These are phyloP conservation scores for Diachrysia chrysitis DNA, from an alignment of 2,888 invertebrate genomes.

Conservation along the genomic window DNA sequence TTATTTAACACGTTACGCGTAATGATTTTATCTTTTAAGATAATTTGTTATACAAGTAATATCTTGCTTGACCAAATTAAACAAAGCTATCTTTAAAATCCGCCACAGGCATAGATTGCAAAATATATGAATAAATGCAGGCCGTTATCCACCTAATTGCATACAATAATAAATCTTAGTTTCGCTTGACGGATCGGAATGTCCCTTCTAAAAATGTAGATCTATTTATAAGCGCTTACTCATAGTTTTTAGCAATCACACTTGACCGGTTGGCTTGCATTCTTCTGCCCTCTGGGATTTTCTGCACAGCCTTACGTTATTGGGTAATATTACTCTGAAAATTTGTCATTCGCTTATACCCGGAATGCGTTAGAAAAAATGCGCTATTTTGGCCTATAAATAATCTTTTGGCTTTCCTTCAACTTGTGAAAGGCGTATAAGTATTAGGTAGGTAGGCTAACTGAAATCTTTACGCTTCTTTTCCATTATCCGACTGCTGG, in stretches of 20 bases:
- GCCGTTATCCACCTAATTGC: conserved; percentile 5
- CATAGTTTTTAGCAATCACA: conserved; percentile 1
- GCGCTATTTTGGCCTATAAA: too few relatives aligned
- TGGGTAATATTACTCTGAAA: not conserved
- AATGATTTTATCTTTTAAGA: not conserved
- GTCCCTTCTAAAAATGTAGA: conserved; percentile 39
- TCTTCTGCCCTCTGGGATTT: not conserved
- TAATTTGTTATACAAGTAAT: not conserved
- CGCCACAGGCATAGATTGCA: not conserved
- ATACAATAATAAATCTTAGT: conserved; percentile 31
- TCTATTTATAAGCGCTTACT: not conserved
- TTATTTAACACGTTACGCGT: conserved; percentile 4
- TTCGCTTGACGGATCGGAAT: conserved; percentile 9
- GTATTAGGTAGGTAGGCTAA: too few relatives aligned
- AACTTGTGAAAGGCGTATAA: too few relatives aligned
- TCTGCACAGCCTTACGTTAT: not conserved
- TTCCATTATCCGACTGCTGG: too few relatives aligned
- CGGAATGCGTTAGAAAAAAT: too few relatives aligned
- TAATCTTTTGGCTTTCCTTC: too few relatives aligned
- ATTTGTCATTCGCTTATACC: not conserved
- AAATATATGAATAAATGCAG: not conserved
- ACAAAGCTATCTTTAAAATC: not conserved
- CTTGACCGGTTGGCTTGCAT: conserved; percentile 3
- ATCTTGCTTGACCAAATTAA: not conserved
- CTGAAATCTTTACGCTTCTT: too few relatives aligned